A percentile compares a stretch with the other conserved stretches of the same genome.
Evolutionary conservation across 2,888 invertebrate genomes (phyloP).

Genomic region (Desoria tigrina): DNA sequence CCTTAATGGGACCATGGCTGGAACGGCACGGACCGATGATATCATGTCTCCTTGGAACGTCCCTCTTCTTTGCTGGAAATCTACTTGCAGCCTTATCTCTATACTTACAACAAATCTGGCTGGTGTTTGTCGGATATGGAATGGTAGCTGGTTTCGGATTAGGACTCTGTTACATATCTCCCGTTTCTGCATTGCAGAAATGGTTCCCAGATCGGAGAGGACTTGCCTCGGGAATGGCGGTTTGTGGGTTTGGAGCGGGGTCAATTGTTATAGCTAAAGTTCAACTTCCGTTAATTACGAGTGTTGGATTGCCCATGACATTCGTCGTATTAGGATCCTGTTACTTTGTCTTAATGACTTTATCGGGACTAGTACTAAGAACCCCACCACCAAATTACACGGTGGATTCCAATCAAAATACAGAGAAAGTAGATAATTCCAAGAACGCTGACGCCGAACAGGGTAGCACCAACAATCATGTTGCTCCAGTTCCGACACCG

Average conservation of each 20-base stretch:
- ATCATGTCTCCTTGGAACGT: conserved; percentile 36
- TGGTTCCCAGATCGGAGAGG: conserved; percentile 51
- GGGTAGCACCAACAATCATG: background rate
- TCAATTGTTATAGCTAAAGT: conserved; percentile 48
- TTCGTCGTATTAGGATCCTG: conserved; percentile 43
- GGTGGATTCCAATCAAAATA: background rate
- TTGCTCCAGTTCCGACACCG: background rate
- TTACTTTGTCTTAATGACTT: conserved; percentile 38
- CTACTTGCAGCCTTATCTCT: conserved; percentile 40
- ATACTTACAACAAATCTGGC: conserved; percentile 35
- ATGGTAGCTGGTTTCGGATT: conserved; percentile 38
- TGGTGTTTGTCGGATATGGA: conserved; percentile 43
- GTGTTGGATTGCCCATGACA: conserved; percentile 38
- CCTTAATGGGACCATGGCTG: conserved; percentile 50
- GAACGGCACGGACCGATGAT: conserved; percentile 47
- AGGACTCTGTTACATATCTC: conserved; percentile 47
- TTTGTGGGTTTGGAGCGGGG: conserved; percentile 51
- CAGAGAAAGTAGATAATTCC: background rate
- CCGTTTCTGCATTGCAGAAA: conserved; percentile 49
- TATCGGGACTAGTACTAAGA: conserved; percentile 38
- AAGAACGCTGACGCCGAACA: background rate
- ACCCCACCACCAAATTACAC: conserved; percentile 45
- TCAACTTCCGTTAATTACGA: conserved; percentile 37
- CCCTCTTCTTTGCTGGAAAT: conserved; percentile 41
- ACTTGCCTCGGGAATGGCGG: conserved; percentile 47